Evolutionary conservation across 2,797 vertebrate genomes (phyloP), one percentile per base, ranked within the genome.

Genomic region (Coreius guichenoti): DNA sequence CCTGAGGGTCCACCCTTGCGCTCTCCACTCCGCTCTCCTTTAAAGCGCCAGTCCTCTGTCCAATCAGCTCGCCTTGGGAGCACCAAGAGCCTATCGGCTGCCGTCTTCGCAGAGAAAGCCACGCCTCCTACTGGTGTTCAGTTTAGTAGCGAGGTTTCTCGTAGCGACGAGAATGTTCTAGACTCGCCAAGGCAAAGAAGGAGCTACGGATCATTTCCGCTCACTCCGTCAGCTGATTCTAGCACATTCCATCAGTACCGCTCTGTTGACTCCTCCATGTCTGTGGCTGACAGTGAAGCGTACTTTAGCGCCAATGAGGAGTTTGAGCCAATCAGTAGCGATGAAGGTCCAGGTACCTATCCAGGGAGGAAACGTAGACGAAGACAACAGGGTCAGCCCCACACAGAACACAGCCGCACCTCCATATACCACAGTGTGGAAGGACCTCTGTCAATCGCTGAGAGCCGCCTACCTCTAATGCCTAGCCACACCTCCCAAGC

Each of bases 361-460:
- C 98, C 98, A 0, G 97, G 98, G 21, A 96, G 98, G 75, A 99
- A 98, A 92, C 98, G 96, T 91, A 97, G 97, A 88, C 96, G 96
- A 89, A 96, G 96, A 85, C 98, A 95, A 89, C 95, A 95, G 90
- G 92, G 89, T 87, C 90, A 88, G 90, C 91, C 89, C 79, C 89
- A 92, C 86, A 92, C 93, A 72, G 96, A 96, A 19, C 95, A 94
- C 78, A 98, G 96, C 77, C 96, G 97, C 74, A 96, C 95, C 3
- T 98, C 98, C 86, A 98, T 99, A 90, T 99, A 99, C 92, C 98
- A 99, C 93, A 99, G 98, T 4, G 96, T 98, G 1, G 98, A 99
- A 90, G 98, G 98, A 2, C 98, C 98, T 4, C 94, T 99, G 86
- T 91, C 93, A 19, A 93, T 94, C 86, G 94, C 95, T 0, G 98